A percentile compares a stretch with the other conserved stretches of the same genome.
Conservation (phyloP, 2,888 invertebrate genomes). For the Liopterus haemorrhoidalis region DNA sequence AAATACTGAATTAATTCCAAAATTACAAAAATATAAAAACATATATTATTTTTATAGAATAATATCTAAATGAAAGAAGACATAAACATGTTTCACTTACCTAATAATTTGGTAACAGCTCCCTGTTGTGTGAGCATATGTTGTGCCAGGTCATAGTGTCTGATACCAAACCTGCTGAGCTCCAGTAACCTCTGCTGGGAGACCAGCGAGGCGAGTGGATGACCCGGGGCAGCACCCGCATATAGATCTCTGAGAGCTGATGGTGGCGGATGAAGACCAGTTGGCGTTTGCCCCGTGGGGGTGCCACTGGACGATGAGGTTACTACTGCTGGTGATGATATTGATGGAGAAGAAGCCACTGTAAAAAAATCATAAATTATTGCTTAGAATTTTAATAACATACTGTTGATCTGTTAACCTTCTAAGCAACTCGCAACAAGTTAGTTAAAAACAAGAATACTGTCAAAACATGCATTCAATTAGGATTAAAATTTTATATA, state of each 20-base stretch:
- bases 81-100: slow-evolving; percentile 53
- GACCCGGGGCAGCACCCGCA: slow-evolving; percentile 46
- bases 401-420: too few relatives aligned
- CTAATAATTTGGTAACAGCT: slow-evolving; percentile 83
- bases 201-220: slow-evolving; percentile 65
- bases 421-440: too few relatives aligned
- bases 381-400: too few relatives aligned
- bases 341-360: slow-evolving; percentile 54
- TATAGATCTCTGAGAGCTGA: slow-evolving; percentile 46
- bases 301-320: slow-evolving; percentile 36
- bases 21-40: not conserved
- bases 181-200: slow-evolving; percentile 75
- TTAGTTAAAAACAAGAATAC: too few relatives aligned
- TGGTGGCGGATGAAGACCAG: slow-evolving; percentile 38
- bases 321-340: slow-evolving; percentile 48
- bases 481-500: too few relatives aligned
- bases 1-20: not conserved
- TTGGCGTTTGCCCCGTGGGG: slow-evolving; percentile 31
- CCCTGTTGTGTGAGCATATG: slow-evolving; percentile 89
- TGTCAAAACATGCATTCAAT: too few relatives aligned
- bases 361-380: slow-evolving; percentile 43
- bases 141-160: slow-evolving; percentile 86
- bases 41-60: not conserved
- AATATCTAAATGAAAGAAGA: not conserved
- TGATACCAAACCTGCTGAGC: slow-evolving; percentile 70